Conservation (phyloP, 2,113 vertebrate genomes). For the Prunella himalayana region DNA sequence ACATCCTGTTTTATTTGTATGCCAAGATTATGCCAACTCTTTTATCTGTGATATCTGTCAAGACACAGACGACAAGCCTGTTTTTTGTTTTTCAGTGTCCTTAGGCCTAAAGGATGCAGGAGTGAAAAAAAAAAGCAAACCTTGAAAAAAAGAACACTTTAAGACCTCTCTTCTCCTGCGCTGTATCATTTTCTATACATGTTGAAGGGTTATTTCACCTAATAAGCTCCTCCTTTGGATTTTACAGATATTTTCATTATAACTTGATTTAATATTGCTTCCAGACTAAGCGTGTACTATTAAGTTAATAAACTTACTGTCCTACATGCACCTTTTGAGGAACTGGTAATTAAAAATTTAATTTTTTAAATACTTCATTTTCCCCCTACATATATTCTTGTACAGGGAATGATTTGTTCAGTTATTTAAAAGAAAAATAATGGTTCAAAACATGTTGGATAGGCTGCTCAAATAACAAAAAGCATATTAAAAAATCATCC, state of each 20-base stretch:
- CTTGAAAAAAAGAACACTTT: neutral
- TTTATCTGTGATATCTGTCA: conserved; percentile 43
- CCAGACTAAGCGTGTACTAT: neutral
- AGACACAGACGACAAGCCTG: conserved; percentile 40
- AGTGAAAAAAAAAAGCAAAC: neutral
- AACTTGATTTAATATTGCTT: neutral
- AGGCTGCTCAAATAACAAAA: neutral
- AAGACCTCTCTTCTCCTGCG: neutral
- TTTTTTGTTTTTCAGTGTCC: conserved; percentile 16
- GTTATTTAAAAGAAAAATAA: neutral
- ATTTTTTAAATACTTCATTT: neutral
- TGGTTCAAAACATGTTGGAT: neutral
- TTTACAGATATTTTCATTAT: neutral
- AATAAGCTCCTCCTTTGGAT: neutral
- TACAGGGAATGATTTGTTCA: neutral
- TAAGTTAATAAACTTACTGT: neutral
- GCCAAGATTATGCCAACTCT: conserved; percentile 28
- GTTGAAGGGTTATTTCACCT: neutral
- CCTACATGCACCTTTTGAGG: neutral
- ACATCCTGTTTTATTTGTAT: conserved; percentile 41
- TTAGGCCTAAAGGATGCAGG: conserved; percentile 7
- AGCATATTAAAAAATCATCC: neutral
- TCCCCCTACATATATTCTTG: neutral
- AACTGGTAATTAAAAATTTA: neutral
- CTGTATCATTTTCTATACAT: neutral